These are phyloP conservation scores for Esox lucius DNA, from an alignment of 2,797 vertebrate species.

Conservation along the genomic window DNA sequence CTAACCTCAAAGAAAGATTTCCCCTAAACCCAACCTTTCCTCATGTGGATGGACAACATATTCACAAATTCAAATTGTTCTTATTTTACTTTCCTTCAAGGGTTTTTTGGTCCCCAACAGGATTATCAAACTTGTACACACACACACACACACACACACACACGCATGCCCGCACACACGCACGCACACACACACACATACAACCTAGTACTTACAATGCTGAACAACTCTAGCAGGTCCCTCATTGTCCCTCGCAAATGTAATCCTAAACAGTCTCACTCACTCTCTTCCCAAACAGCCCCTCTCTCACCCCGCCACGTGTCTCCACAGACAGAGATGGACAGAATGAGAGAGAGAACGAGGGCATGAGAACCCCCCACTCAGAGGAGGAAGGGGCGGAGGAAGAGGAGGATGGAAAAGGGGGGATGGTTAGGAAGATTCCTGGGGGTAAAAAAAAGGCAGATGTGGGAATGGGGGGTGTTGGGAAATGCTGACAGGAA, in stretches of 20 bases:
- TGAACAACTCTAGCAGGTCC: slow-evolving; percentile 72
- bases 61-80: no score
- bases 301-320: slow-evolving; percentile 63
- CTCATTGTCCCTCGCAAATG: slow-evolving; percentile 74
- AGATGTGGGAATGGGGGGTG: slow-evolving; percentile 59
- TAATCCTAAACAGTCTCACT: slow-evolving; percentile 48
- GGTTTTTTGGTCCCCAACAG: no score
- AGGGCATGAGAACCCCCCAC: slow-evolving; percentile 53
- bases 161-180: background rate
- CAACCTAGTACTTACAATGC: slow-evolving; percentile 66
- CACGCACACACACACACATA: slow-evolving; percentile 10
- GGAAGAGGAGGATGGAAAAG: slow-evolving; percentile 40
- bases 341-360: slow-evolving; percentile 30
- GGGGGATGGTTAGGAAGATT: slow-evolving; percentile 65
- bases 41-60: no score
- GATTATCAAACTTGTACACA: no score
- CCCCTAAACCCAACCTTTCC: no score
- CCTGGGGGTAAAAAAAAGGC: slow-evolving; percentile 61
- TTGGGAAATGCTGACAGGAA: slow-evolving; percentile 38
- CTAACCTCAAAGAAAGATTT: no score
- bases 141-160: slow-evolving; percentile 7
- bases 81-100: no score
- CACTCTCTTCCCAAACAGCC: slow-evolving; percentile 56
- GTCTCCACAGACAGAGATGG: slow-evolving; percentile 53
- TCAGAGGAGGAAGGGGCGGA: slow-evolving; percentile 20